phyloP scores from a whole-genome alignment of 2,797 vertebrate species.

The Glossophaga mutica region DNA sequence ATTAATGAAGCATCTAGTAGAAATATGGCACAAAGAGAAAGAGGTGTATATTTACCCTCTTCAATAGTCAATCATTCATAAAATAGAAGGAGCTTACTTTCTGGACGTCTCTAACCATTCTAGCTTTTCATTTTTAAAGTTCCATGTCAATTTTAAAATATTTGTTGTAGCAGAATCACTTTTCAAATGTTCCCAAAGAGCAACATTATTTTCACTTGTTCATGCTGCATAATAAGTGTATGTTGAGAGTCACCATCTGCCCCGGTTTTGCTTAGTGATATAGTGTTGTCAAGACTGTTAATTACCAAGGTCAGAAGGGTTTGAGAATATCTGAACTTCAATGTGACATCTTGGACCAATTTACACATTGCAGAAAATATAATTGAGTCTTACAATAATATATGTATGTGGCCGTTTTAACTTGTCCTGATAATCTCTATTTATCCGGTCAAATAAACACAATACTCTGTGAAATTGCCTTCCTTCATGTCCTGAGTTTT shows the following conservation, averaged over 20 bases:
- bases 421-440: slow-evolving; percentile 45
- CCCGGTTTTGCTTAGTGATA: slow-evolving; percentile 47
- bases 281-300: slow-evolving; percentile 14
- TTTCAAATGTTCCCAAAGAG: slow-evolving; percentile 27
- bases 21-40: background rate
- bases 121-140: background rate
- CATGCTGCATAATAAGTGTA: slow-evolving; percentile 31
- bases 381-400: background rate
- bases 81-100: background rate
- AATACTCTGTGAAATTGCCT: background rate
- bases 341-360: background rate
- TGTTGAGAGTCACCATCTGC: slow-evolving; percentile 25
- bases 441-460: slow-evolving; percentile 36
- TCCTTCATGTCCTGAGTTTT: slow-evolving; percentile 20
- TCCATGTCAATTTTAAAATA: slow-evolving; percentile 15
- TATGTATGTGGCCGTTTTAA: slow-evolving; percentile 37
- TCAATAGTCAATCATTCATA: background rate
- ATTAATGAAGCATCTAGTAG: background rate
- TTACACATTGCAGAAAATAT: slow-evolving; percentile 27
- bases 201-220: slow-evolving; percentile 33
- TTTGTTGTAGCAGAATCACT: slow-evolving; percentile 4
- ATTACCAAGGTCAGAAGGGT: slow-evolving; percentile 7
- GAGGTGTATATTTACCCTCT: background rate
- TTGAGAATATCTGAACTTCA: slow-evolving; percentile 9
- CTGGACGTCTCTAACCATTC: background rate